phyloP scores from a whole-genome alignment of 2,113 vertebrate genomes.

The Brachypteracias leptosomus region DNA sequence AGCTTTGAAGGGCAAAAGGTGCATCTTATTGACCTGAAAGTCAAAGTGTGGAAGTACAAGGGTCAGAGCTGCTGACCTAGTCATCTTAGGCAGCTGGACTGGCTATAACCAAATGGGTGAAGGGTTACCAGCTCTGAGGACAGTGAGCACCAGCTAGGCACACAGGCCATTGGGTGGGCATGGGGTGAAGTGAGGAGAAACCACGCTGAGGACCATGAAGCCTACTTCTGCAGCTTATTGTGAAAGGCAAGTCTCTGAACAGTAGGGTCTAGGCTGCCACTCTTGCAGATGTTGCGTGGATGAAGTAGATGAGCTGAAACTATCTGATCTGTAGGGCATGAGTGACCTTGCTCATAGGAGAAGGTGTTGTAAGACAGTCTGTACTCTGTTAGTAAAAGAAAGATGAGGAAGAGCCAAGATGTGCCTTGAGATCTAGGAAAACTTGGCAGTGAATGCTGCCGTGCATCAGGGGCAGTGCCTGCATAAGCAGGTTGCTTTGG shows the following conservation, averaged over 20 bases:
- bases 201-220: background rate
- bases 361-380: background rate
- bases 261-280: background rate
- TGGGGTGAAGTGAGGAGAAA: background rate
- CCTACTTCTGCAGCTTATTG: background rate
- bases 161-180: background rate
- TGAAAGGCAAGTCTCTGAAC: background rate
- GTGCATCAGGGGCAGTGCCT: background rate
- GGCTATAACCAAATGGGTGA: background rate
- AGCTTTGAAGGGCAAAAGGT: background rate
- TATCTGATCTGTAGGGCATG: background rate
- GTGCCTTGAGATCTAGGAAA: background rate
- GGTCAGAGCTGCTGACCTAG: background rate
- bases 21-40: background rate
- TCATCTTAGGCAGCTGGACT: background rate
- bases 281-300: background rate
- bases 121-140: background rate
- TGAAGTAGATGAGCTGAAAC: background rate
- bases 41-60: background rate
- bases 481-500: background rate
- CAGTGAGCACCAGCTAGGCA: background rate
- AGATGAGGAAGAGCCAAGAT: background rate
- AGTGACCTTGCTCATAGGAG: background rate
- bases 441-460: background rate
- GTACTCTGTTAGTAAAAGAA: background rate